phyloP scores from a whole-genome alignment of 2,888 invertebrate species.

The Matsumyia berberina region DNA sequence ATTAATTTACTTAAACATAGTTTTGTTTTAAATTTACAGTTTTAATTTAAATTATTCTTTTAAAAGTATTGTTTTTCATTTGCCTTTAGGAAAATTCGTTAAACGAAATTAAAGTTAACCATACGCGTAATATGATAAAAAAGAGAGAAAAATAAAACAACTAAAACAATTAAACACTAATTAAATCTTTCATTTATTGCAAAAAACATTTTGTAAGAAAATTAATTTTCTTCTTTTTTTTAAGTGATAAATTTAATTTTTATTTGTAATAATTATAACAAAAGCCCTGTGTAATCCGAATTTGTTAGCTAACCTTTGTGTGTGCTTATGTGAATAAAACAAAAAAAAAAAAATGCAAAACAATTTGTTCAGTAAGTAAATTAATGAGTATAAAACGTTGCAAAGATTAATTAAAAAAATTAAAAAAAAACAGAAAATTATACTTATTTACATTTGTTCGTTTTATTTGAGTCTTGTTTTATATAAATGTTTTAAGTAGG shows the following conservation, averaged over 20 bases:
- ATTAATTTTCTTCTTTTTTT: conserved; percentile 28
- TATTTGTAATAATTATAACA: conserved; percentile 77
- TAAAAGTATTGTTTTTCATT: conserved; percentile 58
- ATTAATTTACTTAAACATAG: conserved; percentile 55
- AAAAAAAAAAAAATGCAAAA: conserved; percentile 59
- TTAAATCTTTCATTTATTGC: conserved; percentile 67
- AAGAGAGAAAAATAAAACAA: conserved; percentile 73
- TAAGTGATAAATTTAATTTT: conserved; percentile 51
- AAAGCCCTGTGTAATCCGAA: conserved; percentile 80
- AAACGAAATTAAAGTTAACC: conserved; percentile 74
- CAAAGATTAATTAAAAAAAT: conserved; percentile 32
- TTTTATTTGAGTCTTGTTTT: conserved; percentile 10
- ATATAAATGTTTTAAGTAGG: conserved; percentile 51
- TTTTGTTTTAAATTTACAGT: conserved; percentile 34
- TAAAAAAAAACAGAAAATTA: conserved; percentile 23
- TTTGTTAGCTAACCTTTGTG: conserved; percentile 77
- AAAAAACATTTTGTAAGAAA: conserved; percentile 50
- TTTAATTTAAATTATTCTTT: conserved; percentile 20
- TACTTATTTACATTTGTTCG: conserved; percentile 57
- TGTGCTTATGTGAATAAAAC: conserved; percentile 46
- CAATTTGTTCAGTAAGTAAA: conserved; percentile 43
- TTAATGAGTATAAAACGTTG: conserved; percentile 60
- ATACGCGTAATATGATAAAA: conserved; percentile 37
- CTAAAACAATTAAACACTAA: conserved; percentile 72
- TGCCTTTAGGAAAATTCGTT: conserved; percentile 74